A percentile compares a stretch with the other conserved stretches of the same genome.
These are phyloP conservation scores for Epizoanthus rinbou DNA, from an alignment of 92 coral and sea anemone genomes.

Conservation along the genomic window DNA sequence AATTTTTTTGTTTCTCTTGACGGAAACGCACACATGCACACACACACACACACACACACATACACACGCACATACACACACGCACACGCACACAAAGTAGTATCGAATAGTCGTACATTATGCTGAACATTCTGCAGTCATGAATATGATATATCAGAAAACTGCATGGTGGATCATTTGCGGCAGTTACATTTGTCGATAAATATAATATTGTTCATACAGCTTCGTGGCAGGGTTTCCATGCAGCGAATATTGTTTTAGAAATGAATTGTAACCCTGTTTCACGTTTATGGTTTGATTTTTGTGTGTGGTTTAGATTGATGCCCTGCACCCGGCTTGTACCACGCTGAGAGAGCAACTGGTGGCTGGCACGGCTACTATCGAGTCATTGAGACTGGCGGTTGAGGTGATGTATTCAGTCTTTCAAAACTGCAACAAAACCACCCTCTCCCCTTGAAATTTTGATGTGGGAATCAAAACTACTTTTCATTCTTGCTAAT, in stretches of 20 bases:
- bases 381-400: conserved; percentile 74
- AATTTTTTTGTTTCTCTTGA: too few species aligned
- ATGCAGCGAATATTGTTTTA: not conserved
- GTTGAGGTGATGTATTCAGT: conserved; percentile 64
- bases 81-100: too few species aligned
- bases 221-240: not conserved
- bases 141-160: too few species aligned
- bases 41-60: too few species aligned
- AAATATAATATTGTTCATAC: too few species aligned
- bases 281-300: not conserved
- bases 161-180: too few species aligned
- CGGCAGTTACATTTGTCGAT: too few species aligned
- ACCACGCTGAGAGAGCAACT: conserved; percentile 58
- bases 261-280: not conserved
- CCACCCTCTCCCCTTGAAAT: not conserved
- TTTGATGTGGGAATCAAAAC: not conserved
- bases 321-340: conserved; percentile 87
- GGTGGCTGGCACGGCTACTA: conserved; percentile 48
- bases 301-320: conserved; percentile 59
- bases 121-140: too few species aligned
- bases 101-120: too few species aligned
- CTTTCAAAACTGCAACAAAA: not conserved
- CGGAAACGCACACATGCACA: too few species aligned
- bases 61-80: too few species aligned
- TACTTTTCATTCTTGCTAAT: not conserved